Conservation (phyloP, 2,797 vertebrate species). For the Crenuchus spilurus region DNA sequence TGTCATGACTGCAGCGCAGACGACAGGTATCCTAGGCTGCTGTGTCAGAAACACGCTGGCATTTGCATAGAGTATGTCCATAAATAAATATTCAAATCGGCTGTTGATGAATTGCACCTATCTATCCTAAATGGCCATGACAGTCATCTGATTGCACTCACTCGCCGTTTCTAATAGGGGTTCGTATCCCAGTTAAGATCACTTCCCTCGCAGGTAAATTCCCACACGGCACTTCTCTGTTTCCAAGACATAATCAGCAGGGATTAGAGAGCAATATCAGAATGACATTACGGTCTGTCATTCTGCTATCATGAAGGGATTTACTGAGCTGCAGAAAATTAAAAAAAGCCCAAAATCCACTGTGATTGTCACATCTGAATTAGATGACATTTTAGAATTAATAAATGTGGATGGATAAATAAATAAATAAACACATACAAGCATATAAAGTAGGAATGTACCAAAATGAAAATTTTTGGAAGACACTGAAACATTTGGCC, state of each 20-base stretch:
- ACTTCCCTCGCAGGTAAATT: conserved; percentile 1
- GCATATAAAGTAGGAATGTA: too few species aligned
- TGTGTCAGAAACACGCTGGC: conserved; percentile 26
- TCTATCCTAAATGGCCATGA: conserved; percentile 1
- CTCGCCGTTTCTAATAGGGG: not conserved
- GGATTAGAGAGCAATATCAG: conserved; percentile 7
- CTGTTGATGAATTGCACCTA: conserved; percentile 26
- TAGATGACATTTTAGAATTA: conserved; percentile 7
- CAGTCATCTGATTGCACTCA: not conserved
- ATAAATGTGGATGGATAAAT: not conserved
- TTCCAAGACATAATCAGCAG: not conserved
- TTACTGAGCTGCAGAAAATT: not conserved
- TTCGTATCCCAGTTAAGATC: conserved; percentile 3
- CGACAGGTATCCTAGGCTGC: conserved; percentile 34
- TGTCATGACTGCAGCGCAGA: conserved; percentile 64
- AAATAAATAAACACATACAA: conserved; percentile 4
- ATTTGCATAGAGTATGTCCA: conserved; percentile 35
- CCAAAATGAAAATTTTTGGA: too few species aligned
- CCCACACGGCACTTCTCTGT: not conserved
- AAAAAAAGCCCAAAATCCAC: not conserved
- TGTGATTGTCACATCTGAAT: not conserved
- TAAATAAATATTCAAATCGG: conserved; percentile 40
- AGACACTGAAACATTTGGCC: too few species aligned
- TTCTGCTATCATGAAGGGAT: not conserved
- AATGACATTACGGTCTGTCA: conserved; percentile 2